Percentiles rank a stretch among this genome's conserved stretches.
Conservation (phyloP, 2,888 invertebrate species). For the Epinotia nisella region DNA sequence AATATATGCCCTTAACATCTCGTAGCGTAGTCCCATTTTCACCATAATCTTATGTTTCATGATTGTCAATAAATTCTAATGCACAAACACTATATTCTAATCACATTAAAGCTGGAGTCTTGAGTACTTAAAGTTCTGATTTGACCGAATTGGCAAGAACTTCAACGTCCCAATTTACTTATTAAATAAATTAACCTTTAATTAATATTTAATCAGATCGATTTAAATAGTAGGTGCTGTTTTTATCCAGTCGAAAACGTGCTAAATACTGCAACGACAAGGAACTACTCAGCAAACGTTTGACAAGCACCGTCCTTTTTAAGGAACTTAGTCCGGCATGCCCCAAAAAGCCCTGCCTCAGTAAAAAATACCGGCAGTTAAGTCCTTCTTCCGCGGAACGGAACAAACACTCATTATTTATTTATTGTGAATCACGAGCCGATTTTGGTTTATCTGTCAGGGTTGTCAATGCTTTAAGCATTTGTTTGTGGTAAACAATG, state of each 20-base stretch:
- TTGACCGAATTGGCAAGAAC: too few species aligned
- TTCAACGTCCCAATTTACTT: too few species aligned
- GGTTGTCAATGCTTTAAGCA: conserved; percentile 9
- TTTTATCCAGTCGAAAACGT: conserved; percentile 2
- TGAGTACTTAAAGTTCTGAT: too few species aligned
- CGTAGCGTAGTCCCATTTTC: conserved; percentile 48
- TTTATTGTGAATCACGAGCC: conserved; percentile 1
- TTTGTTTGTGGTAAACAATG: conserved; percentile 2
- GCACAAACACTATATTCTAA: too few species aligned
- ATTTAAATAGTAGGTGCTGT: background rate
- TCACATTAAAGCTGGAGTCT: background rate
- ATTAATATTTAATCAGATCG: background rate
- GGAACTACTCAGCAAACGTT: conserved; percentile 5
- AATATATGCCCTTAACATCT: conserved; percentile 5
- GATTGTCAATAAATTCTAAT: background rate
- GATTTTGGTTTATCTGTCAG: conserved; percentile 14
- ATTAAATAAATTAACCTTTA: too few species aligned
- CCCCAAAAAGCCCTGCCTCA: background rate
- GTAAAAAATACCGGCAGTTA: background rate
- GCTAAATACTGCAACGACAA: background rate
- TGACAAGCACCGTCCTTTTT: conserved; percentile 12
- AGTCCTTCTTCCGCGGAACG: background rate
- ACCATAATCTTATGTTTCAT: conserved; percentile 38
- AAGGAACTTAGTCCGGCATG: background rate
- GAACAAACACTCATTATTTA: background rate